Evolutionary conservation across 64 coral and sea anemone genomes (phyloP), one percentile per base, ranked within the genome.

Genomic region (Hydrozoanthus tunicans): DNA sequence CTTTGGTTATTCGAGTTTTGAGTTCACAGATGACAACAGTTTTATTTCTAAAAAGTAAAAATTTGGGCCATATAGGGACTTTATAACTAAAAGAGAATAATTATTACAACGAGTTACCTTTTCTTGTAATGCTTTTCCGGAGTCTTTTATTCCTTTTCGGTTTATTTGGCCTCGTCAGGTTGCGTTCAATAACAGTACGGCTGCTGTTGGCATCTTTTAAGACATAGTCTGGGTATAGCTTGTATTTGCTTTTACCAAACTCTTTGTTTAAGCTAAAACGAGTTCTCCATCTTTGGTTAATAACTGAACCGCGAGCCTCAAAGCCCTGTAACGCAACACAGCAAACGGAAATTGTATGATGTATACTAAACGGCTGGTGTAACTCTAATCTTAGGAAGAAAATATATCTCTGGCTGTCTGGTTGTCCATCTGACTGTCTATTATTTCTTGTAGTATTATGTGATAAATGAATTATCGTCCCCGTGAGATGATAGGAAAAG

Each of bases 221-320:
- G 51, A 59, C 5, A 70, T 66, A 8, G 25, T 9, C 70, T 3
- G 91, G 91, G 59, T 86, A 66, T 9, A 77, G 53, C 5, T 70
- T 57, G 7, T 86, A 89, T 17, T 13, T 81, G 1, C 73, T 66
- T 10, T 56, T 58, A 13, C 62, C 52, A 25, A 93, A 81, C 3
- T 92, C 94, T 70, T 79, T 58, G 9, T 69, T 83, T 13, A 99
- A 93, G 51, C 86, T 86, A 71, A 96, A 82, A 3, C 90, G 92
- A 27, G 94, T 93, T 81, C 94, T 77, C 92, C 94, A 99, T 52
- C 97, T 73, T 81, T 89, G 90, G 89, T 95, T 99, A 67, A 99
- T 99, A 59, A 94, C 24, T 58, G 94, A 96, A 13, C 97, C 97
- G 68, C 97, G 94, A 51, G 97, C 94, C 78, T 99, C 97, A 86